Evolutionary conservation across 2,888 invertebrate genomes (phyloP).

Genomic region (Corbicula japonica): DNA sequence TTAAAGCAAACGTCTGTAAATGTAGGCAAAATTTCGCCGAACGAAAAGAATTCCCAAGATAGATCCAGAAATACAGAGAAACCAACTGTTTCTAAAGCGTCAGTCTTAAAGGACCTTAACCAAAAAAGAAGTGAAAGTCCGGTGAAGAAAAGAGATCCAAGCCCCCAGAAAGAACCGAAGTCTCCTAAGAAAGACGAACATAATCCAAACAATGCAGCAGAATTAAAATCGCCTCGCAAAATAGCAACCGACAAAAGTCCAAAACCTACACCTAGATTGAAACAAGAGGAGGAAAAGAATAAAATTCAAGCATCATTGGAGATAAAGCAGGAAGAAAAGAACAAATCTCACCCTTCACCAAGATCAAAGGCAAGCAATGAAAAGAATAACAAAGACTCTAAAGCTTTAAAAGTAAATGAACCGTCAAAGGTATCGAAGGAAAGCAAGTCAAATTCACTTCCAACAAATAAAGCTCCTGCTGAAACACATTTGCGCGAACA

Average conservation of each 20-base stretch:
- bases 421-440: not conserved
- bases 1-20: not conserved
- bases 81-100: constrained; percentile 21
- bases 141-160: constrained; percentile 15
- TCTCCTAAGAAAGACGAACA: not conserved
- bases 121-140: constrained; percentile 37
- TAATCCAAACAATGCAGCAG: too few species aligned
- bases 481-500: constrained; percentile 21
- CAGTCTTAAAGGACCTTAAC: constrained; percentile 50
- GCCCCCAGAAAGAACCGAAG: constrained; percentile 22
- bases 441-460: constrained; percentile 8
- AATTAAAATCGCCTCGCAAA: too few species aligned
- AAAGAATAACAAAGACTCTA: not conserved
- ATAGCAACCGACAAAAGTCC: constrained; percentile 5
- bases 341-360: not conserved
- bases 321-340: too few species aligned
- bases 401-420: not conserved
- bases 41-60: not conserved
- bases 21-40: not conserved
- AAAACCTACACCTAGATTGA: constrained; percentile 7
- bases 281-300: not conserved
- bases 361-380: constrained; percentile 1
- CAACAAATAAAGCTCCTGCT: constrained; percentile 23
- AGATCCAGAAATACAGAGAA: constrained; percentile 26
- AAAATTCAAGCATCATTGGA: not conserved